phyloP scores from a whole-genome alignment of 2,113 vertebrate genomes.

The Smithornis capensis region DNA sequence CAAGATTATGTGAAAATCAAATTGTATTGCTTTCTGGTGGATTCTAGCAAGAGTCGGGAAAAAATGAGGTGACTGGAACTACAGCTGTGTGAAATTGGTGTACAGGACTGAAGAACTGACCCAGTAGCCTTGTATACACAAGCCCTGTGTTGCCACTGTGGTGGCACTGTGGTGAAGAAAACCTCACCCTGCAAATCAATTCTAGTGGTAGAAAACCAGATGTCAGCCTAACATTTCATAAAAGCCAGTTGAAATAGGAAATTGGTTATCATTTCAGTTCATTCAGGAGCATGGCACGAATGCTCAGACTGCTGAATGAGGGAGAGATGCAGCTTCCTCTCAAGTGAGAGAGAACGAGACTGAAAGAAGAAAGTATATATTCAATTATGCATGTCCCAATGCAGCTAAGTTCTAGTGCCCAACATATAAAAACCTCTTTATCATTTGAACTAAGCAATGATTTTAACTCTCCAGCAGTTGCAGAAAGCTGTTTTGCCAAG shows the following conservation, averaged over 20 bases:
- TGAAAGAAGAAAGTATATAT: not conserved
- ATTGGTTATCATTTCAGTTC: not conserved
- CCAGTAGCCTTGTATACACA: not conserved
- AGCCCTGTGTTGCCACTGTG: not conserved
- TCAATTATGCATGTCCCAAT: not conserved
- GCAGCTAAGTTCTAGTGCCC: not conserved
- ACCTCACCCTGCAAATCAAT: not conserved
- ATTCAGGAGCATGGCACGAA: not conserved
- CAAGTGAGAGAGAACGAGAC: not conserved
- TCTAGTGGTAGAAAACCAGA: not conserved
- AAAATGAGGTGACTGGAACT: not conserved
- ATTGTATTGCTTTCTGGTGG: not conserved
- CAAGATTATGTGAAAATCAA: not conserved
- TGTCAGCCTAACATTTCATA: not conserved
- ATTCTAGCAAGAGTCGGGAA: not conserved
- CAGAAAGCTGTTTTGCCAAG: not conserved
- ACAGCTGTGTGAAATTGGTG: not conserved
- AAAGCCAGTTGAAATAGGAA: not conserved
- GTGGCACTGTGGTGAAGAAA: not conserved
- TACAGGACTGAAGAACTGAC: not conserved
- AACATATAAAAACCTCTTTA: not conserved
- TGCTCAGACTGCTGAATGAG: not conserved
- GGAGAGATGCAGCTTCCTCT: not conserved
- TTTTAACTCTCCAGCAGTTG: not conserved
- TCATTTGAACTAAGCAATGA: not conserved